Percentiles rank a stretch among this genome's conserved stretches.
phyloP scores from a whole-genome alignment of 2,888 invertebrate species.

The Drosophila meridionalis region DNA sequence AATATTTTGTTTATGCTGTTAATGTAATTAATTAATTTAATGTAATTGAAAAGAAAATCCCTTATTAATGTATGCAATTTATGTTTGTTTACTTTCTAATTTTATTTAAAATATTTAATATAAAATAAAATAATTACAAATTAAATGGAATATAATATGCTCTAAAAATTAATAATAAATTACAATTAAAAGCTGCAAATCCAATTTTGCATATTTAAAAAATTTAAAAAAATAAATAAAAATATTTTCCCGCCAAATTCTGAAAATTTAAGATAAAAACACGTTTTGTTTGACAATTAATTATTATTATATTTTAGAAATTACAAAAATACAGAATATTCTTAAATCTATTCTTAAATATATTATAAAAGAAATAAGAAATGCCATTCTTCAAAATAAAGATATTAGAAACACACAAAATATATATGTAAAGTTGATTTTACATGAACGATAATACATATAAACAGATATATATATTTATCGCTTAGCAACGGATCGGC shows the following conservation, averaged over 20 bases:
- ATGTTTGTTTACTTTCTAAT: not conserved
- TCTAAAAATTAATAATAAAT: not conserved
- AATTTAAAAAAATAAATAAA: no score
- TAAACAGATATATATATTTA: constrained; percentile 1
- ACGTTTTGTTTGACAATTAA: not conserved
- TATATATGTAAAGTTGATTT: not conserved
- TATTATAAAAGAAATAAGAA: not conserved
- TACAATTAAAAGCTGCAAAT: no score
- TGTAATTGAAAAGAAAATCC: not conserved
- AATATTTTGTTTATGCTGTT: not conserved
- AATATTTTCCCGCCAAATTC: not conserved
- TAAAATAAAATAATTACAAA: no score
- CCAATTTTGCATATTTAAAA: no score
- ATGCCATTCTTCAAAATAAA: not conserved
- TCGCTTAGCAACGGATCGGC: constrained; percentile 50
- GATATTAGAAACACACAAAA: not conserved
- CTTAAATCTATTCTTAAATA: no score
- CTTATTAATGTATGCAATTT: not conserved
- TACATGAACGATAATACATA: not conserved
- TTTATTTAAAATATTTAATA: not conserved
- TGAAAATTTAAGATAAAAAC: not conserved
- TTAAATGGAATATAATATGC: no score
- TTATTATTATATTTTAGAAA: not conserved
- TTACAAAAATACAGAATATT: not conserved
- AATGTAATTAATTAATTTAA: no score